Conservation (phyloP, 2,888 invertebrate species). For the Boloria selene region DNA sequence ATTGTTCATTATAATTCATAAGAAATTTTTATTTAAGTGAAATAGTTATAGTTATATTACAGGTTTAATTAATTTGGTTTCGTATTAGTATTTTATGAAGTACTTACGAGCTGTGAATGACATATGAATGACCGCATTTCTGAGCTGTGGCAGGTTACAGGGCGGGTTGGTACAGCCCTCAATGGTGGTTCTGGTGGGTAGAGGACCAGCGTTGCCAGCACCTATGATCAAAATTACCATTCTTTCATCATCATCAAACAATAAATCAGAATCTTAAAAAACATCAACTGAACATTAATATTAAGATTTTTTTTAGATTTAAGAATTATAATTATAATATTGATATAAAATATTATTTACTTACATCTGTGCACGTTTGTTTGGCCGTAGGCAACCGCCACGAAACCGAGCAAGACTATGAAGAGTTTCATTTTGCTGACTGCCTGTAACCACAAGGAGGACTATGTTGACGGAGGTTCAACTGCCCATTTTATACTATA, state of each 20-base stretch:
- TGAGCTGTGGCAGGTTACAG: conserved; percentile 43
- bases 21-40: too few species aligned
- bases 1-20: too few species aligned
- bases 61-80: too few species aligned
- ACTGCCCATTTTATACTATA: neutral
- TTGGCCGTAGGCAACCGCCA: neutral
- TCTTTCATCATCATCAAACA: too few species aligned
- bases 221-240: conserved; percentile 27
- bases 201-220: conserved; percentile 26
- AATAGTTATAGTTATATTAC: too few species aligned
- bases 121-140: conserved; percentile 41
- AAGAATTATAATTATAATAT: too few species aligned
- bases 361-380: conserved; percentile 7
- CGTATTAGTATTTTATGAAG: too few species aligned
- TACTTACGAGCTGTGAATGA: conserved; percentile 46
- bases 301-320: too few species aligned
- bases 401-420: neutral
- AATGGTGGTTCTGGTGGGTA: conserved; percentile 42
- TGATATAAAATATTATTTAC: neutral
- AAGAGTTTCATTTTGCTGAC: neutral
- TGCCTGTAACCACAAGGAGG: neutral
- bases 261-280: too few species aligned
- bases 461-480: neutral
- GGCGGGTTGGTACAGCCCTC: conserved; percentile 43
- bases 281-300: too few species aligned